Percentiles rank a stretch among this genome's conserved stretches.
phyloP scores from a whole-genome alignment of 2,888 invertebrate species.

The Heliconius aoede region DNA sequence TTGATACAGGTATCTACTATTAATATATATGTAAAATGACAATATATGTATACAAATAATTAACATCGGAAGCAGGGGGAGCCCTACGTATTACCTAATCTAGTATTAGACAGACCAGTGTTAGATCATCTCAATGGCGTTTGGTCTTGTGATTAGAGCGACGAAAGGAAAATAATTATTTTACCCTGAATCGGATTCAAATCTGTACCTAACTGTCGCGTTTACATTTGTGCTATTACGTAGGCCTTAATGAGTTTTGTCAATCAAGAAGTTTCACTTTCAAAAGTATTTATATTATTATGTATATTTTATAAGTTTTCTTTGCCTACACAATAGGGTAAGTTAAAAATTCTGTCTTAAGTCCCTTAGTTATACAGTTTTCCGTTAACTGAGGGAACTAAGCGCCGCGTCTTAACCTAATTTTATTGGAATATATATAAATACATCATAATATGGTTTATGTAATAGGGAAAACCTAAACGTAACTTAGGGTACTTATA shows the following conservation, averaged over 20 bases:
- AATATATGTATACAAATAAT: too few species aligned
- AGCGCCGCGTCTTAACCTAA: not conserved
- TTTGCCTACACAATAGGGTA: too few species aligned
- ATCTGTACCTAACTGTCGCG: not conserved
- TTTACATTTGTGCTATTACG: not conserved
- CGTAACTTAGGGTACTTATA: slow-evolving; percentile 45
- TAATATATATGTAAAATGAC: too few species aligned
- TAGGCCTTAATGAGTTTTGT: not conserved
- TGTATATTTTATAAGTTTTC: not conserved
- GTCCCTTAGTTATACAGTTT: not conserved
- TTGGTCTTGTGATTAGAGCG: not conserved
- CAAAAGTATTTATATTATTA: too few species aligned
- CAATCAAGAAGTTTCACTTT: too few species aligned
- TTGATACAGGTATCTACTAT: too few species aligned
- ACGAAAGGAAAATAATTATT: not conserved
- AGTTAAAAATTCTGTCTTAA: not conserved
- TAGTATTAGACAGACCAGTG: too few species aligned
- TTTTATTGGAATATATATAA: not conserved
- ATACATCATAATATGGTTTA: slow-evolving; percentile 13
- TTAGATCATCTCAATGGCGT: not conserved
- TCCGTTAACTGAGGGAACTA: not conserved
- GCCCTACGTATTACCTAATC: too few species aligned
- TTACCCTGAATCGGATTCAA: not conserved
- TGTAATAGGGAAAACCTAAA: slow-evolving; percentile 45
- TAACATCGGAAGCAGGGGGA: too few species aligned